Conservation (phyloP, 2,797 vertebrate species). For the Cuculus canorus region DNA sequence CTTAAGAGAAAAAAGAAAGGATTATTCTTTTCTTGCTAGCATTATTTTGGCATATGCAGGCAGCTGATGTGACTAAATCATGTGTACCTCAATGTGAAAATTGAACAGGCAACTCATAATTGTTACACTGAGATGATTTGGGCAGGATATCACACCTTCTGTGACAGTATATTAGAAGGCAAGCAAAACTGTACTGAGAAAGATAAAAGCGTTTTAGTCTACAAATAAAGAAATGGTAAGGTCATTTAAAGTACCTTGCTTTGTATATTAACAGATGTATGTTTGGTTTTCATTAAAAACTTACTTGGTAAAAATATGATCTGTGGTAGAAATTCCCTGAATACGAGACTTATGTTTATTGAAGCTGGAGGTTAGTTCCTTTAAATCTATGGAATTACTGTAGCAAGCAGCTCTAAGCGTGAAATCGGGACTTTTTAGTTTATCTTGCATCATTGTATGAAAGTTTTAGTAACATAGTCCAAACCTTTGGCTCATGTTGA, state of each 20-base stretch:
- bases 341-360: not conserved
- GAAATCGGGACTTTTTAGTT: not conserved
- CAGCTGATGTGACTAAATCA: not conserved
- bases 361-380: not conserved
- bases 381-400: not conserved
- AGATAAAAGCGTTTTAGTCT: not conserved
- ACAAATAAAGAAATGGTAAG: not conserved
- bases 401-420: not conserved
- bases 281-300: not conserved
- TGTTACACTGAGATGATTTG: not conserved
- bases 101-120: not conserved
- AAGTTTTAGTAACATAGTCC: not conserved
- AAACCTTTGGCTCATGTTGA: fast-evolving
- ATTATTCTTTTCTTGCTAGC: not conserved
- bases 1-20: not conserved
- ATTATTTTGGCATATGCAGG: not conserved
- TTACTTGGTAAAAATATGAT: not conserved
- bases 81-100: not conserved
- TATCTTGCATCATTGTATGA: not conserved
- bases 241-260: not conserved
- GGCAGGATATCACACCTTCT: not conserved
- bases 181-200: not conserved
- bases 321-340: not conserved
- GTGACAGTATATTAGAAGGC: not conserved
- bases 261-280: not conserved